Evolutionary conservation across 2,797 vertebrate genomes (phyloP).

Genomic region (Gambelia wislizenii): DNA sequence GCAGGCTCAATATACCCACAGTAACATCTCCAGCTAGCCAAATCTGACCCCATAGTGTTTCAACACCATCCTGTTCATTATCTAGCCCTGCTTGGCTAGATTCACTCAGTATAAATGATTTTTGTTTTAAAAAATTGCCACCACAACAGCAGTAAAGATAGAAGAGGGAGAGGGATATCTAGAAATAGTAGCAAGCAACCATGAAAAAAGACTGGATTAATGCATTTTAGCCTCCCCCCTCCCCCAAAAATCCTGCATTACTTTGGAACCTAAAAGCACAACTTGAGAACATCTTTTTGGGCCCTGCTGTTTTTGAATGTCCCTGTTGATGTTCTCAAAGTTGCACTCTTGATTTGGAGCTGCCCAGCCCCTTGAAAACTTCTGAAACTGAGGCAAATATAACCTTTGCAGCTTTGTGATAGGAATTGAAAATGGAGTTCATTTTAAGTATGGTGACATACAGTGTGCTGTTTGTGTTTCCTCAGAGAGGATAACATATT

Average conservation of each 20-base stretch:
- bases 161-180: background rate
- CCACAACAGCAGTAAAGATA: no score
- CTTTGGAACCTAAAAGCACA: background rate
- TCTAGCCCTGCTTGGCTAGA: background rate
- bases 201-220: no score
- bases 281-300: background rate
- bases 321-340: background rate
- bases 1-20: background rate
- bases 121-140: background rate
- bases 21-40: background rate
- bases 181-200: background rate
- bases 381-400: constrained; percentile 1
- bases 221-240: background rate
- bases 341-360: background rate
- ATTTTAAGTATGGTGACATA: background rate
- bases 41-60: background rate
- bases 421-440: background rate
- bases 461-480: background rate
- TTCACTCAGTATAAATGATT: background rate
- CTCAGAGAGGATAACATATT: background rate
- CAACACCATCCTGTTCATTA: background rate
- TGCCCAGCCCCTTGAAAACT: background rate
- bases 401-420: background rate
- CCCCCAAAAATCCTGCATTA: background rate
- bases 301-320: background rate